A percentile compares a stretch with the other conserved stretches of the same genome.
Evolutionary conservation across 2,888 invertebrate species (phyloP).

Genomic region (Fragum sueziense): DNA sequence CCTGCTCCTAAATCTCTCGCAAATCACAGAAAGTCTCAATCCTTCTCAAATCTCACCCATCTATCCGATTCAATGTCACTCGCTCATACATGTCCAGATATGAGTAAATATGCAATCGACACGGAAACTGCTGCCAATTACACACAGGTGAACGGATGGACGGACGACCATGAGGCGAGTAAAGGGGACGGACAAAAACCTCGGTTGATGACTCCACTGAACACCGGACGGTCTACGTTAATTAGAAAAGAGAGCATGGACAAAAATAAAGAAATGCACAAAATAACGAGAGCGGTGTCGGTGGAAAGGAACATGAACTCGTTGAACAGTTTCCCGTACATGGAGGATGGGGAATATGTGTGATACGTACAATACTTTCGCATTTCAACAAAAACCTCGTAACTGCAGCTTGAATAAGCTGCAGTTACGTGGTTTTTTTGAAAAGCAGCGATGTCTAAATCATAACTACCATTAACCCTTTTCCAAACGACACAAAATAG

Average conservation of each 20-base stretch:
- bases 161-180: constrained; percentile 56
- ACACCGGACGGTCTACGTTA: constrained; percentile 74
- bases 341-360: constrained; percentile 64
- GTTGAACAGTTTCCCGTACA: constrained; percentile 36
- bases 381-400: too few relatives aligned
- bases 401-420: too few relatives aligned
- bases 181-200: constrained; percentile 70
- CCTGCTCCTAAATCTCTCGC: constrained; percentile 70
- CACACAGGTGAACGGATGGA: constrained; percentile 51
- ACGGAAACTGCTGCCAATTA: constrained; percentile 31
- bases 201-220: constrained; percentile 73
- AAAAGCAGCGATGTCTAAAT: too few relatives aligned
- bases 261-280: constrained; percentile 51
- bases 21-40: constrained; percentile 64
- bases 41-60: constrained; percentile 63
- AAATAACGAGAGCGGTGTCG: constrained; percentile 63
- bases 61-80: constrained; percentile 27
- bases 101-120: constrained; percentile 34
- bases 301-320: constrained; percentile 60
- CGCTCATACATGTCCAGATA: constrained; percentile 24
- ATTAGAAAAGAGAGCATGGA: constrained; percentile 65
- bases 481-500: too few relatives aligned
- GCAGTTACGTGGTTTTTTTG: too few relatives aligned
- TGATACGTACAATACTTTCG: constrained; percentile 38
- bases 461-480: too few relatives aligned